These are phyloP conservation scores for Potamarius usumacintae DNA, from an alignment of 2,113 vertebrate species.

Conservation along the genomic window DNA sequence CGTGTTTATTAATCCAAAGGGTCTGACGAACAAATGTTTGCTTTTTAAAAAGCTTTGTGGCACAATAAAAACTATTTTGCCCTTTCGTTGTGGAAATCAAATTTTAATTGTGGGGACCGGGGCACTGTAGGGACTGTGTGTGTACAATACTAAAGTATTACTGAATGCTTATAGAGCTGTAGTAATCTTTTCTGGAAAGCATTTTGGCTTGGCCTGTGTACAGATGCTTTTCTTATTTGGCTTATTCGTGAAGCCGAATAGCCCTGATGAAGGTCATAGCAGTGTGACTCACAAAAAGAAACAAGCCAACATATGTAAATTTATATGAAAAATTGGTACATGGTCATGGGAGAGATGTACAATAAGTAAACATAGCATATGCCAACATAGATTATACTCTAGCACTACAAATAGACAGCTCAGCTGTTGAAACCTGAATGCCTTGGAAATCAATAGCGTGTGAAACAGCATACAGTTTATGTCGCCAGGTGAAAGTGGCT, in stretches of 20 bases:
- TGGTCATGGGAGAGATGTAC: background rate
- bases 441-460: slow-evolving; percentile 49
- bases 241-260: background rate
- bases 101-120: background rate
- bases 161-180: background rate
- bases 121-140: background rate
- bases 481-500: slow-evolving; percentile 32
- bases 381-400: background rate
- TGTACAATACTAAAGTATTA: background rate
- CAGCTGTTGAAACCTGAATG: slow-evolving; percentile 4
- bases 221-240: background rate
- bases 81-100: background rate
- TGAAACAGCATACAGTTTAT: slow-evolving; percentile 44
- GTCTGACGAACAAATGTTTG: background rate
- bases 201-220: background rate
- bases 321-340: background rate
- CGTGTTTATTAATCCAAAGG: background rate
- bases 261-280: background rate
- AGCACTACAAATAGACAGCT: background rate
- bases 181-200: background rate
- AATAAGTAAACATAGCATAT: background rate
- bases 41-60: background rate
- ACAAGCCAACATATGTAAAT: background rate
- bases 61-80: background rate
- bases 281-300: background rate